Percentiles rank a stretch among this genome's conserved stretches.
Evolutionary conservation across 2,888 invertebrate species (phyloP).

Genomic region (Frankliniella intonsa): DNA sequence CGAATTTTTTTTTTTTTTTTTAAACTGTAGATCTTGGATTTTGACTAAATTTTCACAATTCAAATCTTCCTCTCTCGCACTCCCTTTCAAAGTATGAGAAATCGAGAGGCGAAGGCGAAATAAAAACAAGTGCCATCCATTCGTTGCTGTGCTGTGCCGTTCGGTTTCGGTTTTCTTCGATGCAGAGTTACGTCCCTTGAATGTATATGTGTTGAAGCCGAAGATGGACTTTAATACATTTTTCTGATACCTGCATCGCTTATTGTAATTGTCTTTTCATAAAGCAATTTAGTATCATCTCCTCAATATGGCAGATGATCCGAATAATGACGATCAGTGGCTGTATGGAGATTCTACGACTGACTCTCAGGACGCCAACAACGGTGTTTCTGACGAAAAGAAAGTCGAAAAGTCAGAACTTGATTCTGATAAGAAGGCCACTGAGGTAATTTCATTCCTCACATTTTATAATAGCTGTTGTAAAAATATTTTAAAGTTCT

Average conservation of each 20-base stretch:
- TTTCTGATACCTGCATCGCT: conserved; percentile 24
- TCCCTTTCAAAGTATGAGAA: too few relatives aligned
- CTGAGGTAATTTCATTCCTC: not conserved
- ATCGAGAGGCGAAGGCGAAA: too few relatives aligned
- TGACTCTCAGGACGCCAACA: conserved; percentile 46
- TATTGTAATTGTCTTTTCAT: not conserved
- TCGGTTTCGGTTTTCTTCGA: too few relatives aligned
- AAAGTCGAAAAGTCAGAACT: conserved; percentile 44
- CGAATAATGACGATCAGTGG: conserved; percentile 77
- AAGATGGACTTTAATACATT: not conserved
- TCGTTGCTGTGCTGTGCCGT: too few relatives aligned
- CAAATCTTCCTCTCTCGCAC: too few relatives aligned
- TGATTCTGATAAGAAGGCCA: conserved; percentile 47
- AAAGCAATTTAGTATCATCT: not conserved
- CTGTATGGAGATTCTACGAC: conserved; percentile 73
- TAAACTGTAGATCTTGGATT: too few relatives aligned
- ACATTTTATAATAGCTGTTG: not conserved
- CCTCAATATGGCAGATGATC: conserved; percentile 58
- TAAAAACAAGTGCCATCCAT: too few relatives aligned
- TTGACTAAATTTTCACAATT: too few relatives aligned
- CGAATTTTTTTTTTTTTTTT: too few relatives aligned
- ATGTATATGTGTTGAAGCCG: too few relatives aligned
- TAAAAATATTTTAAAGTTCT: not conserved
- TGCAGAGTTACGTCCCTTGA: too few relatives aligned
- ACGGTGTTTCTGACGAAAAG: conserved; percentile 48